Conservation (phyloP, 2,888 invertebrate species). For the Tupiocoris notatus region DNA sequence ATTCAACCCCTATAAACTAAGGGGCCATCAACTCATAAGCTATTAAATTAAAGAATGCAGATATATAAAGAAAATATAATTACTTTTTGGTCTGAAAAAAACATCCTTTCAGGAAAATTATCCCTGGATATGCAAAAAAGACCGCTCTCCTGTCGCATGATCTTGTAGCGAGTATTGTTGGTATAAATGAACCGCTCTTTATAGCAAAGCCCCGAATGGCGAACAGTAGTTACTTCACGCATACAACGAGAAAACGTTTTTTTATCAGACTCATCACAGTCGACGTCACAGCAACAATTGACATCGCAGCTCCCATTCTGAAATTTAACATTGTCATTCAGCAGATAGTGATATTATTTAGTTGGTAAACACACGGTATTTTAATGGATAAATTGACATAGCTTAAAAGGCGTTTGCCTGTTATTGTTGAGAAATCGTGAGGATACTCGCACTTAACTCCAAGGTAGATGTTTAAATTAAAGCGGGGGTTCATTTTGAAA, state of each 20-base stretch:
- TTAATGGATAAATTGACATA: too few species aligned
- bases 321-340: slow-evolving; percentile 49
- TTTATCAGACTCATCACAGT: slow-evolving; percentile 65
- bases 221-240: slow-evolving; percentile 47
- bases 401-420: too few species aligned
- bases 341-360: too few species aligned
- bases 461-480: too few species aligned
- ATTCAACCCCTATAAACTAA: too few species aligned
- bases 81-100: slow-evolving; percentile 48
- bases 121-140: slow-evolving; percentile 63
- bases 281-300: slow-evolving; percentile 80
- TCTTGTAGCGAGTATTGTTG: slow-evolving; percentile 56
- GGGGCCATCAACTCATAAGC: too few species aligned
- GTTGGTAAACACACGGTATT: too few species aligned
- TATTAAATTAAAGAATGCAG: too few species aligned
- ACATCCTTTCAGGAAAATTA: slow-evolving; percentile 58
- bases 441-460: too few species aligned
- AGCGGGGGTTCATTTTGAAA: too few species aligned
- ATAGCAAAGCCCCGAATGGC: slow-evolving; percentile 57
- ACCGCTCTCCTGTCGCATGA: slow-evolving; percentile 51
- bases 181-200: slow-evolving; percentile 58
- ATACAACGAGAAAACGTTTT: slow-evolving; percentile 63
- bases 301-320: slow-evolving; percentile 70
- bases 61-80: too few species aligned
- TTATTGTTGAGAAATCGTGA: too few species aligned